Base-by-base conservation (phyloP, 2,113 vertebrate genomes). In the Vulpes ferrilata region DNA sequence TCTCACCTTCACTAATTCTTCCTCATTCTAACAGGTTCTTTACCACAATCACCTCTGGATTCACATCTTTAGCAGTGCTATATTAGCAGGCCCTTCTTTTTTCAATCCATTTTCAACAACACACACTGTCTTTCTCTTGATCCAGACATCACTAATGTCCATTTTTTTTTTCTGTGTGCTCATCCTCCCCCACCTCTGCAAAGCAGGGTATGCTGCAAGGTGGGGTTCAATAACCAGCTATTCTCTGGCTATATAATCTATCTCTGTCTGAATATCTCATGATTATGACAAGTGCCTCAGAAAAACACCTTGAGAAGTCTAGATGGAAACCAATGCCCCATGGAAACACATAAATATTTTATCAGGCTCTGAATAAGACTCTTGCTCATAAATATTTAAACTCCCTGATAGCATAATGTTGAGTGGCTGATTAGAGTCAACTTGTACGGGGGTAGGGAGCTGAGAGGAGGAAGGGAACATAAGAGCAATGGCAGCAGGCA, bases 311-410 rank as follows among this genome's bases (percentile, higher is more conserved):
- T 88, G 71, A 96, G 97, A 97, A 87, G 80, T 91, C 95, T 95
- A 92, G 84, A 95, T 96, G 96, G 92, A 98, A 97, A 97, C 92
- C 64, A 84, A 85, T 90, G 85, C 92, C 90, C 95, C 87, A 82
- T 97, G 97, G 98, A 98, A 98, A 98, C 96, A 97, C 95, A 93
- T 98, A 82, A 98, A 98, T 98, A 97, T 98, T 98, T 98, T 80
- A 98, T 96, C 80, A 96, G 93, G 81, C 85, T 96, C 96, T 80
- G 97, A 98, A 97, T 81, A 95, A 95, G 95, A 97, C 93, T 90
- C 97, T 92, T 74, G 53, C 88, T 97, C 87, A 98, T 98, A 81
- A 98, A 98, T 98, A 90, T 97, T 98, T 98, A 90, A 98, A 97
- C 13, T 78, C 64, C n/a, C 89, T 7, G 4, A 90, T 59, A 85